Conservation (phyloP, 1,140 invertebrate genomes). For the Hestina assimilis region DNA sequence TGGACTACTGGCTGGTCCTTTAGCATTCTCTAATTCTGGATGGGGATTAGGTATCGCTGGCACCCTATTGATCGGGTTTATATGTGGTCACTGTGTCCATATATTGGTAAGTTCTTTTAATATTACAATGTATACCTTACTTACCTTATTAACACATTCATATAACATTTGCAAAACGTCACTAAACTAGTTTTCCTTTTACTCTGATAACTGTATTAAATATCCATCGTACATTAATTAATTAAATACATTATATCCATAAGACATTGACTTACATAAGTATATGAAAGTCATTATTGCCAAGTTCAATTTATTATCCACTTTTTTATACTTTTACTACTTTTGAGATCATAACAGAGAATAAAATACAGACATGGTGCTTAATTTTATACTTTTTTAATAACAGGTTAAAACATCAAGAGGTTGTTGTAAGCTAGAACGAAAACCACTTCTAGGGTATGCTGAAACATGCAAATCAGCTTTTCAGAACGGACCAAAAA, state of each 20-base stretch:
- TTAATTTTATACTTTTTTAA: background rate
- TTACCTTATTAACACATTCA: too few relatives aligned
- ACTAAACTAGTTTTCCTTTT: too few relatives aligned
- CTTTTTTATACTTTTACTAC: too few relatives aligned
- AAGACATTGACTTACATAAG: too few relatives aligned
- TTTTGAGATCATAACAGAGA: too few relatives aligned
- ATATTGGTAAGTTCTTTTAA: constrained; percentile 84
- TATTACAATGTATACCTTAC: too few relatives aligned
- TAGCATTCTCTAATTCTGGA: constrained; percentile 90
- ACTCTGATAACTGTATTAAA: too few relatives aligned
- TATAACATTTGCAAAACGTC: too few relatives aligned
- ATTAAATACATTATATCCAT: too few relatives aligned
- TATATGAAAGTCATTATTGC: too few relatives aligned
- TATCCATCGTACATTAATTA: too few relatives aligned
- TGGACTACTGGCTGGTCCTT: constrained; percentile 92
- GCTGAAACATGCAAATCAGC: constrained; percentile 88
- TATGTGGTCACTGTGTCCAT: constrained; percentile 90
- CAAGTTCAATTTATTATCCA: background rate
- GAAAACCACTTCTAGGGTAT: constrained; percentile 84
- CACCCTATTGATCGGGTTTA: constrained; percentile 84
- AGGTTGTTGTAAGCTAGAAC: constrained; percentile 82
- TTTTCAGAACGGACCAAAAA: constrained; percentile 85
- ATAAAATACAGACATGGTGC: too few relatives aligned
- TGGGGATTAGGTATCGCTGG: constrained; percentile 85
- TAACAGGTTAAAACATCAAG: constrained; percentile 84